Conservation (phyloP, 2,888 invertebrate species). For the Gnatocerus cornutus region DNA sequence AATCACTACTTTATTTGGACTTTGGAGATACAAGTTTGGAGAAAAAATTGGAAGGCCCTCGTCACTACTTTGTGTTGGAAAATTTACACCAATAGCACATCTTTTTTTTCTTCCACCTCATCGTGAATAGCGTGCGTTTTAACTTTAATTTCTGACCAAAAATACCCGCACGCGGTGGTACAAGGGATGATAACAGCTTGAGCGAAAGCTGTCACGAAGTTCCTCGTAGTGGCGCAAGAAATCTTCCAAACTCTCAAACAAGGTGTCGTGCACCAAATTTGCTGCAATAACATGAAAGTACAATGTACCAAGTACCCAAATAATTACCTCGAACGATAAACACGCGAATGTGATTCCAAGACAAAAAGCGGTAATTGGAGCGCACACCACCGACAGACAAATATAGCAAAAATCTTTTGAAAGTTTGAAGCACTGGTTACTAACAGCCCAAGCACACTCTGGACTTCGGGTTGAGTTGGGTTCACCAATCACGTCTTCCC, state of each 20-base stretch:
- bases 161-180: conserved; percentile 76
- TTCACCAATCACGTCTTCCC: conserved; percentile 83
- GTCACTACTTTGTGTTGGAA: too few relatives aligned
- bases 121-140: conserved; percentile 73
- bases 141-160: conserved; percentile 77
- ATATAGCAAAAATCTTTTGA: conserved; percentile 82
- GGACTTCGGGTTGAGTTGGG: conserved; percentile 81
- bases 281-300: conserved; percentile 71
- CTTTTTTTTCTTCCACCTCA: conserved; percentile 69
- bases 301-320: neutral
- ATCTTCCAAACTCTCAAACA: conserved; percentile 80
- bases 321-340: conserved; percentile 78
- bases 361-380: conserved; percentile 79
- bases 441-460: conserved; percentile 81
- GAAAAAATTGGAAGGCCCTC: conserved; percentile 6
- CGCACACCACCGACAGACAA: conserved; percentile 78
- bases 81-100: conserved; percentile 54
- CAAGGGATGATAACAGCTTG: conserved; percentile 78
- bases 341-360: conserved; percentile 81
- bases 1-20: conserved; percentile 23
- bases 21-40: conserved; percentile 8
- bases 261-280: conserved; percentile 84
- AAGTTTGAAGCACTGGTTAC: conserved; percentile 78
- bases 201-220: conserved; percentile 74
- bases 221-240: conserved; percentile 77